These are phyloP conservation scores for Oenanthe melanoleuca DNA, from an alignment of 2,113 vertebrate genomes.

Conservation along the genomic window DNA sequence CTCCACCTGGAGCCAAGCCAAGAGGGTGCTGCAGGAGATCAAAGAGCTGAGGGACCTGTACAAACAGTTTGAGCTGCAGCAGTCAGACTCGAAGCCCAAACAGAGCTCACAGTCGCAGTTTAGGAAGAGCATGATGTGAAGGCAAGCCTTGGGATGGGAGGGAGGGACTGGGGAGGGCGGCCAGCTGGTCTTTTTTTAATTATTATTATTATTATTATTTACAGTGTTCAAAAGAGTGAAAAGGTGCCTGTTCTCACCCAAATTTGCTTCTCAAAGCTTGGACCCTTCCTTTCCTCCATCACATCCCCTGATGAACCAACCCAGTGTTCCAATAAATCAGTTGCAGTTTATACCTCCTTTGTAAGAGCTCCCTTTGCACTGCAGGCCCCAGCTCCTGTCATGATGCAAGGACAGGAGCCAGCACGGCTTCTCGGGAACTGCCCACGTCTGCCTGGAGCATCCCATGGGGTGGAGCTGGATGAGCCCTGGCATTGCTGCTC, in stretches of 20 bases:
- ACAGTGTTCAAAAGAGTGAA: conserved; percentile 35
- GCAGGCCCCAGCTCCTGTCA: background rate
- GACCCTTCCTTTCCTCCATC: background rate
- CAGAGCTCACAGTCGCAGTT: conserved; percentile 74
- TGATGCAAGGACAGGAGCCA: background rate
- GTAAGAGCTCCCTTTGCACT: conserved; percentile 3
- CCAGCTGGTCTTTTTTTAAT: background rate
- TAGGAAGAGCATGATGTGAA: conserved; percentile 87
- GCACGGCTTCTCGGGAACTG: background rate
- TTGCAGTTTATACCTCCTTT: conserved; percentile 2
- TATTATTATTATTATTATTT: conserved; percentile 46
- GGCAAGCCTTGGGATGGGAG: conserved; percentile 11
- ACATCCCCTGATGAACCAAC: background rate
- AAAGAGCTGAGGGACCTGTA: conserved; percentile 85
- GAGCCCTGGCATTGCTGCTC: conserved; percentile 36
- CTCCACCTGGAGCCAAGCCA: conserved; percentile 86
- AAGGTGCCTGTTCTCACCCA: conserved; percentile 48
- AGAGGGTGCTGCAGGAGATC: conserved; percentile 88
- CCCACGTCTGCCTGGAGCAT: background rate
- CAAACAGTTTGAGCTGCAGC: conserved; percentile 81
- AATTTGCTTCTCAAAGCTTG: conserved; percentile 3
- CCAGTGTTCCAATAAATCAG: background rate
- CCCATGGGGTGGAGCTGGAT: background rate
- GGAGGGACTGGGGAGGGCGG: background rate
- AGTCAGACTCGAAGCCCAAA: conserved; percentile 62